These are phyloP conservation scores for Notothenia coriiceps DNA, from an alignment of 2,113 vertebrate genomes.

Conservation along the genomic window DNA sequence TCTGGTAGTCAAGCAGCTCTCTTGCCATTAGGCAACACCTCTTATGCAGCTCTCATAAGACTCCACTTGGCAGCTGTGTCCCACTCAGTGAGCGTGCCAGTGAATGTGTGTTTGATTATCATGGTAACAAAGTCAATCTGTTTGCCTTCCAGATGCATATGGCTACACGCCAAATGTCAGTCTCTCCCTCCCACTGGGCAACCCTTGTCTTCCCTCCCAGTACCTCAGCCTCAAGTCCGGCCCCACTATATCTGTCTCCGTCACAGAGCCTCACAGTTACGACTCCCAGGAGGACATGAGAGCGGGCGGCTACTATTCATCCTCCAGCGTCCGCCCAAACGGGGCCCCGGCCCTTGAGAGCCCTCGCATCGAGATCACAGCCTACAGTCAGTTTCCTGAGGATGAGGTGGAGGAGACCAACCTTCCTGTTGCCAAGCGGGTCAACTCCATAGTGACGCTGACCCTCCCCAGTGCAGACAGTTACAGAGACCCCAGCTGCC, in stretches of 20 bases:
- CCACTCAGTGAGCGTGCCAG: conserved; percentile 27
- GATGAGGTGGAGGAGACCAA: conserved; percentile 87
- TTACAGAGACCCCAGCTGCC: conserved; percentile 94
- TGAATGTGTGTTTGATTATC: conserved; percentile 65
- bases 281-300: conserved; percentile 85
- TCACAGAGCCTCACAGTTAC: conserved; percentile 87
- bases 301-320: conserved; percentile 84
- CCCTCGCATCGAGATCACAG: conserved; percentile 97
- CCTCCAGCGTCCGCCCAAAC: conserved; percentile 85
- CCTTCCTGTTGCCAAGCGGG: conserved; percentile 84
- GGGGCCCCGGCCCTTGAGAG: conserved; percentile 93
- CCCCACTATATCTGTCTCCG: conserved; percentile 86
- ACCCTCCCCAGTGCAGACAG: conserved; percentile 91
- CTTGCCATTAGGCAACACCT: conserved; percentile 48
- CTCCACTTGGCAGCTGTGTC: conserved; percentile 44
- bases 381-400: conserved; percentile 92
- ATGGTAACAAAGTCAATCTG: conserved; percentile 56
- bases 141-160: conserved; percentile 90
- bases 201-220: conserved; percentile 87
- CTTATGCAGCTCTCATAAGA: conserved; percentile 37
- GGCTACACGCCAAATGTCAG: conserved; percentile 88
- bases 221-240: conserved; percentile 92
- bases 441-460: conserved; percentile 92
- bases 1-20: conserved; percentile 44
- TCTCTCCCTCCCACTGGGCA: conserved; percentile 87